Base-by-base conservation (phyloP, 2,113 vertebrate species). In the Lophochroa leadbeateri region DNA sequence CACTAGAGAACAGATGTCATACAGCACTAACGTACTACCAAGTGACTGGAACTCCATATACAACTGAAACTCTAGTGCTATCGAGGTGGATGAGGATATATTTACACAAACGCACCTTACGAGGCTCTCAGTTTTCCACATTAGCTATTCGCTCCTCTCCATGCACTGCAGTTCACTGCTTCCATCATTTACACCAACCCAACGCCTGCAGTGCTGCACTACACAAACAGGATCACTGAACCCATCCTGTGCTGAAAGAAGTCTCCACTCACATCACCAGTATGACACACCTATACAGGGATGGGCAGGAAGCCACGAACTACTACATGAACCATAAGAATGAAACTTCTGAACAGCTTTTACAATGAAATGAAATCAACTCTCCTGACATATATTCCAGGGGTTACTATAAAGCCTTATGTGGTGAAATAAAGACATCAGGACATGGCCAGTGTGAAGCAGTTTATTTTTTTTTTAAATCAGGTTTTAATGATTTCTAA, bases 191-290 rank as follows among this genome's bases (percentile, higher is more conserved):
- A 83, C 27, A 63, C 13, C 27, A 39, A 43, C 8, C 0, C 21
- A 37, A 8, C 0, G 0, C 9, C 44, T 27, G 31, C 4, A 58
- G 65, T 0, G 0, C 60, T 49, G 70, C 18, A 44, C 64, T 50
- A n/a, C 14, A 33, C 28, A 7, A 83, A 78, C 0, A 3, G 50
- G 15, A 52, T 18, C n/a, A 6, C 12, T 17, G 55, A 75, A 78
- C 43, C 28, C n/a, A 75, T 28, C 50, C 46, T 17, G 24, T 7
- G 16, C 57, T 15, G 27, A 41, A 79, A 35, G 49, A 75, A 67
- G 24, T 46, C 52, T 50, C 65, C 21, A 10, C 37, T 57, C 43
- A 70, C 13, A 50, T 28, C 46, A 90, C 41, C 37, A 57, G 25
- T 8, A 41, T 0, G 11, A 5, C 7, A 18, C 6, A 65, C 24